phyloP scores from a whole-genome alignment of 1,140 invertebrate genomes.

The Atta cephalotes region DNA sequence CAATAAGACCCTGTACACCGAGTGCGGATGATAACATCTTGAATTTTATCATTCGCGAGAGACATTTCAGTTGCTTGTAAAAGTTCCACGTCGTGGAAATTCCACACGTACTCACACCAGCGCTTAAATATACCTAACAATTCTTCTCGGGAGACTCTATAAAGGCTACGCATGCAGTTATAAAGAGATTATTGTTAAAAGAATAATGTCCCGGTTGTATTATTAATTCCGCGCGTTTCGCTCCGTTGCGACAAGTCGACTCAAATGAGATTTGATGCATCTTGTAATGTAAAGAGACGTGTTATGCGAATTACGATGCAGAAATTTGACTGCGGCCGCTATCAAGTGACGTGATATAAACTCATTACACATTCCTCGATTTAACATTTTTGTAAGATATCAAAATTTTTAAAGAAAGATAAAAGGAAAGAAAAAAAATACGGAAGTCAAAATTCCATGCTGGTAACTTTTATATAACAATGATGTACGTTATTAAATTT shows the following conservation, averaged over 20 bases:
- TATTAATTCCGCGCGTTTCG: conserved; percentile 38
- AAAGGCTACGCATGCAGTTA: conserved; percentile 1
- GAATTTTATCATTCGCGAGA: conserved; percentile 30
- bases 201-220: neutral
- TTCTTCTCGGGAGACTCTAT: neutral
- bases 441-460: neutral
- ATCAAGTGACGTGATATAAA: neutral
- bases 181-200: conserved; percentile 38
- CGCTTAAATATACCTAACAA: neutral
- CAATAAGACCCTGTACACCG: conserved; percentile 56
- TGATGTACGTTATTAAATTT: neutral
- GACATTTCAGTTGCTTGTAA: conserved; percentile 51
- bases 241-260: neutral
- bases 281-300: neutral
- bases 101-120: neutral
- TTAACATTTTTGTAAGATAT: neutral
- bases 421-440: neutral
- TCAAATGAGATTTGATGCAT: neutral
- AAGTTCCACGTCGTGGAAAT: conserved; percentile 33
- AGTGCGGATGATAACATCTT: conserved; percentile 60
- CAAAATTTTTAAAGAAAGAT: conserved; percentile 9
- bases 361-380: neutral
- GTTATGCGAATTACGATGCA: conserved; percentile 2
- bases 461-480: conserved; percentile 5
- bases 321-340: neutral